Conservation (phyloP, 2,113 vertebrate species). For the Alosa alosa region DNA sequence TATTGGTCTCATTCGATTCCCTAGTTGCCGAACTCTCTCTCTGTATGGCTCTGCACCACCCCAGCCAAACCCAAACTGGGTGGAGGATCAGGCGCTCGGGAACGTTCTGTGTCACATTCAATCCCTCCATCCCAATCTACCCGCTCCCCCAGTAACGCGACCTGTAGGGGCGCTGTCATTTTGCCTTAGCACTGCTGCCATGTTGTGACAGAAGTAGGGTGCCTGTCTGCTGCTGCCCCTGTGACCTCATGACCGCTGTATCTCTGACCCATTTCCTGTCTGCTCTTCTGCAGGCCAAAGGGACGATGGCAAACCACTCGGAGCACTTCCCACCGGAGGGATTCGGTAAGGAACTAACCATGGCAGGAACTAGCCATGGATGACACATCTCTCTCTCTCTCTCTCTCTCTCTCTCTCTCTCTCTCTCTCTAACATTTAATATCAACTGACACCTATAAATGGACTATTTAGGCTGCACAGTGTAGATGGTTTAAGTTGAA, state of each 20-base stretch:
- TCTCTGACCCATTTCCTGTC: constrained; percentile 1
- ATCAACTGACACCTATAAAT: too few species aligned
- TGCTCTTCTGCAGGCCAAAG: constrained; percentile 78
- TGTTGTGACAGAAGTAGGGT: neutral
- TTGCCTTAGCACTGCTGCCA: neutral
- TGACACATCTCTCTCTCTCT: neutral
- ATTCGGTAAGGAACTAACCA: constrained; percentile 78
- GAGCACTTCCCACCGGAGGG: constrained; percentile 94
- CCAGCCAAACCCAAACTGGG: neutral
- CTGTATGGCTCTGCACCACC: too few species aligned
- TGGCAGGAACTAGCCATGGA: constrained; percentile 51
- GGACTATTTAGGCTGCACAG: neutral
- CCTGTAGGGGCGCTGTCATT: neutral
- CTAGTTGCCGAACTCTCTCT: too few species aligned
- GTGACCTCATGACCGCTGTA: constrained; percentile 19
- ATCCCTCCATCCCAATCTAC: neutral
- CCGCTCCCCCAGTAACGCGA: neutral
- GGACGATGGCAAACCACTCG: constrained; percentile 82
- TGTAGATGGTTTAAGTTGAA: too few species aligned
- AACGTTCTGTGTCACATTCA: too few species aligned
- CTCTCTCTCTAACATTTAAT: too few species aligned
- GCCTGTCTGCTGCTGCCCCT: neutral
- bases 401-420: neutral
- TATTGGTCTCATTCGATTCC: too few species aligned
- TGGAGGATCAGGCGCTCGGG: neutral